Evolutionary conservation across 2,113 vertebrate genomes (phyloP).

Genomic region (Tragelaphus scriptus): DNA sequence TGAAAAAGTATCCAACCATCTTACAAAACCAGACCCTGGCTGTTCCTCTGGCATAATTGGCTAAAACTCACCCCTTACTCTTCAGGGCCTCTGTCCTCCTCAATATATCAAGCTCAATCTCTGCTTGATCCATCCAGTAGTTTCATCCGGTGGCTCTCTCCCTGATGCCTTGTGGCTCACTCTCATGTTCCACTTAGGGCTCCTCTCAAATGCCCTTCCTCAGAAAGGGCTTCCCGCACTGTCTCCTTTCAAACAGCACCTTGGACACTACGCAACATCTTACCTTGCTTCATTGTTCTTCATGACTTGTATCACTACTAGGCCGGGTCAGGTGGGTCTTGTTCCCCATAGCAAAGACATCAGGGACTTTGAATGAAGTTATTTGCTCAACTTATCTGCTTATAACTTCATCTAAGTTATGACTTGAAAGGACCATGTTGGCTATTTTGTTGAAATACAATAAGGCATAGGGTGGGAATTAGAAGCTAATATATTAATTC

Average conservation of each 20-base stretch:
- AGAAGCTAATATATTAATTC: background rate
- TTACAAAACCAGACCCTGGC: background rate
- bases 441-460: background rate
- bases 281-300: background rate
- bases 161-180: background rate
- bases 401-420: background rate
- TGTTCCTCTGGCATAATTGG: background rate
- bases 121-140: rapidly evolving
- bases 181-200: no score
- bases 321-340: background rate
- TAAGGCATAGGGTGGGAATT: background rate
- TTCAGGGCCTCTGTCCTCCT: background rate
- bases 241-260: background rate
- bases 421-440: background rate
- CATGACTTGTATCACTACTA: background rate
- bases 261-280: background rate
- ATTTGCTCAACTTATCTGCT: background rate
- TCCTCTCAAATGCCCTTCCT: background rate
- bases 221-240: background rate
- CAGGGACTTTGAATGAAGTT: background rate
- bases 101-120: background rate
- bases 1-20: background rate
- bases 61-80: background rate
- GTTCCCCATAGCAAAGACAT: no score
- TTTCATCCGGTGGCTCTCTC: background rate